Evolutionary conservation across 2,113 vertebrate species (phyloP).

Genomic region (Ailurus styani): DNA sequence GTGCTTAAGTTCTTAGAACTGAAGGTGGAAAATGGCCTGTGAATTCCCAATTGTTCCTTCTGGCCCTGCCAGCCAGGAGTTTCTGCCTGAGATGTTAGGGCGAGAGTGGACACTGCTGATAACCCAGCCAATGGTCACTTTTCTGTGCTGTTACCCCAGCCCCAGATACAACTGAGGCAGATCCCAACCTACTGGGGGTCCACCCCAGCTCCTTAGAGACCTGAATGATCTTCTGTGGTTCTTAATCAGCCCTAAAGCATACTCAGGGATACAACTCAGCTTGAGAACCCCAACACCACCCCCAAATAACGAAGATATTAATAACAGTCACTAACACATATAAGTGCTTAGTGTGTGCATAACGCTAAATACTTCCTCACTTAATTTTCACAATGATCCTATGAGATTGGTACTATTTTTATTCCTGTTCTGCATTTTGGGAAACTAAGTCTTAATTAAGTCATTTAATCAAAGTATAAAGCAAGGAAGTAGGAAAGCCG

Average conservation of each 20-base stretch:
- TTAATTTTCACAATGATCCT: background rate
- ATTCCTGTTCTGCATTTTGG: constrained; percentile 13
- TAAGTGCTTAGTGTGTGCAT: background rate
- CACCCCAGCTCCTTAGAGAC: background rate
- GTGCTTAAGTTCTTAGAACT: background rate
- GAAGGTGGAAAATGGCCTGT: background rate
- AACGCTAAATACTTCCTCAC: background rate
- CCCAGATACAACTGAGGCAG: background rate
- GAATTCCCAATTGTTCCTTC: background rate
- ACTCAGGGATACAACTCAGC: background rate
- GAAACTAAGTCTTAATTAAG: constrained; percentile 14
- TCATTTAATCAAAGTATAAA: constrained; percentile 12
- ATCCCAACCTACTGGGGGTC: background rate
- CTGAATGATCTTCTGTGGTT: background rate
- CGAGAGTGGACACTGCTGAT: background rate
- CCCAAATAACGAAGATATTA: background rate
- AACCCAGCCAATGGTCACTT: background rate
- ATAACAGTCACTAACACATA: background rate
- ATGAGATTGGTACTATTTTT: background rate
- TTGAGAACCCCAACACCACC: background rate
- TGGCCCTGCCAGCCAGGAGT: background rate
- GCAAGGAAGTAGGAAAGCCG: background rate
- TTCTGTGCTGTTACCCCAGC: background rate
- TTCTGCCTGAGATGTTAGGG: background rate
- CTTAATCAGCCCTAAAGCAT: background rate